A percentile compares a stretch with the other conserved stretches of the same genome.
Conservation (phyloP, 1,140 invertebrate species). For the Lineus longissimus region DNA sequence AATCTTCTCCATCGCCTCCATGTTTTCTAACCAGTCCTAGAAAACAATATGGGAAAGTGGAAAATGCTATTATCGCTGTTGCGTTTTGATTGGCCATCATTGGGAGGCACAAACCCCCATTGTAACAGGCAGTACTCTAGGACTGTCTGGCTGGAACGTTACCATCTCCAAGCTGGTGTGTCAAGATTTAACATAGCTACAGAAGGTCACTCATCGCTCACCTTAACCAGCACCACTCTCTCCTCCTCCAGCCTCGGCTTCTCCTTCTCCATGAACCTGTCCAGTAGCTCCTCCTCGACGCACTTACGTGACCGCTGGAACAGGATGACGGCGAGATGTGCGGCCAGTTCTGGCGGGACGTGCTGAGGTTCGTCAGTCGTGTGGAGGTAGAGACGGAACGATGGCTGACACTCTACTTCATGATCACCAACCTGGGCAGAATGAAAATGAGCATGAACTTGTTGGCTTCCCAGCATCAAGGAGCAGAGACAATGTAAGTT, state of each 20-base stretch:
- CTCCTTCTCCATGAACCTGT: constrained; percentile 46
- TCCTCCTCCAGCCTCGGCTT: constrained; percentile 52
- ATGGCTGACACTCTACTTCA: constrained; percentile 53
- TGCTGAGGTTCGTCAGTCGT: constrained; percentile 44
- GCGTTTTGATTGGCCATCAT: too few relatives aligned
- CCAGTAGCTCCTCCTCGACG: constrained; percentile 48
- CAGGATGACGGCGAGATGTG: constrained; percentile 44
- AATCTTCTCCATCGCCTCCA: constrained; percentile 36
- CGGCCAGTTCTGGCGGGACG: constrained; percentile 45
- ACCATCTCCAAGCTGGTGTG: too few relatives aligned
- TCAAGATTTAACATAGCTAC: too few relatives aligned
- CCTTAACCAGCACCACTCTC: constrained; percentile 39
- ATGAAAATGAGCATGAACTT: constrained; percentile 12
- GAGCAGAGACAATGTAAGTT: not conserved
- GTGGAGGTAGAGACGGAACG: constrained; percentile 51
- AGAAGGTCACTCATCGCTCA: too few relatives aligned
- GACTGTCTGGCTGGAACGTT: too few relatives aligned
- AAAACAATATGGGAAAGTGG: constrained; percentile 1
- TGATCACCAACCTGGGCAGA: constrained; percentile 46
- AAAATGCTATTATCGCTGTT: too few relatives aligned
- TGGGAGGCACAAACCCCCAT: too few relatives aligned
- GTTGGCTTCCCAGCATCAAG: constrained; percentile 10
- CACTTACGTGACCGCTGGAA: constrained; percentile 40
- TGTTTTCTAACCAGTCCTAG: constrained; percentile 48
- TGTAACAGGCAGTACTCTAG: too few relatives aligned